These are phyloP conservation scores for Natrix natrix DNA, from an alignment of 2,797 vertebrate genomes.

Conservation along the genomic window DNA sequence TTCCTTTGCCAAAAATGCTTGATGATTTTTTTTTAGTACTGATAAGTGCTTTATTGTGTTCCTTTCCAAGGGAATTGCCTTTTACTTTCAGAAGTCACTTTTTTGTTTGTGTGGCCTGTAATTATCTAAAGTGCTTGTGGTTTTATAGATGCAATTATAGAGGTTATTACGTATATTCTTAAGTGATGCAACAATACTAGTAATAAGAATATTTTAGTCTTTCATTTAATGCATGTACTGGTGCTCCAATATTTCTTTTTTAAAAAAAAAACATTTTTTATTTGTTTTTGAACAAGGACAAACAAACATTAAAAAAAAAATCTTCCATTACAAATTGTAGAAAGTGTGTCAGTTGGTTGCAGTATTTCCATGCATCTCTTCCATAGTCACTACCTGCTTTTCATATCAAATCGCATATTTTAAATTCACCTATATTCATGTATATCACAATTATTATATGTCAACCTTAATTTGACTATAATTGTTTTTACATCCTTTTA, in stretches of 20 bases:
- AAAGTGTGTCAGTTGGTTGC: too few species aligned
- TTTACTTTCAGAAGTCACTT: not conserved
- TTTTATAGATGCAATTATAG: not conserved
- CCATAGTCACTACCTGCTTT: too few species aligned
- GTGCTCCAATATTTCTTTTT: not conserved
- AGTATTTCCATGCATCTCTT: too few species aligned
- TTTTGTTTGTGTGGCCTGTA: not conserved
- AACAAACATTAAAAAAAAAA: too few species aligned
- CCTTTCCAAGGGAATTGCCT: not conserved
- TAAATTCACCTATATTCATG: too few species aligned
- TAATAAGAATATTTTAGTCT: not conserved
- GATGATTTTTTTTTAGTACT: not conserved
- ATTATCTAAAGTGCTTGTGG: conserved; percentile 17
- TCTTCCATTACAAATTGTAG: too few species aligned
- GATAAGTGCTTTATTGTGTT: not conserved
- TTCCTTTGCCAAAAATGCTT: conserved; percentile 4
- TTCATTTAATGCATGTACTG: not conserved
- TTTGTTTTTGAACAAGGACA: too few species aligned
- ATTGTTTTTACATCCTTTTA: too few species aligned
- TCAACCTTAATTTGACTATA: too few species aligned
- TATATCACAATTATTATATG: too few species aligned
- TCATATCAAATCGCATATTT: too few species aligned
- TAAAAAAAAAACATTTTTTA: too few species aligned
- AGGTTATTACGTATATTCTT: not conserved
- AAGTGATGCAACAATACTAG: conserved; percentile 1